Evolutionary conservation across 2,888 invertebrate species (phyloP), one percentile per base, ranked within the genome.

Genomic region (Platycnemis pennipes): DNA sequence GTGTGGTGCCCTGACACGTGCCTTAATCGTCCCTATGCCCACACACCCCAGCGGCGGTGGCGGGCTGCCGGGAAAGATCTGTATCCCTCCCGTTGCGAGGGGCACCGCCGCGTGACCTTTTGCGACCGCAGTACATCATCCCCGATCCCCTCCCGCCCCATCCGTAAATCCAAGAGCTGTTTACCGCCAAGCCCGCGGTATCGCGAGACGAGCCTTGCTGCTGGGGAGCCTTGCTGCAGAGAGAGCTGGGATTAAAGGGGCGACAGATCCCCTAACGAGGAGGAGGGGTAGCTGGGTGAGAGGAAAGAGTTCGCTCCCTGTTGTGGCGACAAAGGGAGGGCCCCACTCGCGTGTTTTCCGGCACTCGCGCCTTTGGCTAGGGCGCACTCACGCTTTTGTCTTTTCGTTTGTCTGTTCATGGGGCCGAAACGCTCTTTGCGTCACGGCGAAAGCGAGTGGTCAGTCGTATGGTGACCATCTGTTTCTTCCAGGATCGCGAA

Each of bases 41-140:
- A 63, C 63, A 63, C 26, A 26, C 63, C 63, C 26, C 26, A 16
- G 63, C 19, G 26, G 63, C 26, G 63, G n/a, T 8, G 53, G 4
- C 53, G 53, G 1, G 16, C 53, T 16, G 16, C 53, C 11, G 53
- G 53, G 53, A 13, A 8, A 53, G 53, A 19, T 53, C 16, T 53
- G 8, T 13, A 19, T 7, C 63, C 63, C 63, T 63, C 63, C 77
- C 77, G 37, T 37, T 13, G 77, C 77, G 11, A n/a, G n/a, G n/a
- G n/a, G n/a, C n/a, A n/a, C 77, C 77, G 37, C 77, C 37, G 77
- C 77, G 11, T 77, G 77, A 77, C 77, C 77, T 37, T 37, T 77
- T 26, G 77, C 37, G 77, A 37, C 31, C 77, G 77, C 77, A 77
- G 37, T 37, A 37, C 77, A 77, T 37, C 31, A 31, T 31, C 77